Conservation (phyloP, 2,797 vertebrate species). For the Rousettus madagascariensis region DNA sequence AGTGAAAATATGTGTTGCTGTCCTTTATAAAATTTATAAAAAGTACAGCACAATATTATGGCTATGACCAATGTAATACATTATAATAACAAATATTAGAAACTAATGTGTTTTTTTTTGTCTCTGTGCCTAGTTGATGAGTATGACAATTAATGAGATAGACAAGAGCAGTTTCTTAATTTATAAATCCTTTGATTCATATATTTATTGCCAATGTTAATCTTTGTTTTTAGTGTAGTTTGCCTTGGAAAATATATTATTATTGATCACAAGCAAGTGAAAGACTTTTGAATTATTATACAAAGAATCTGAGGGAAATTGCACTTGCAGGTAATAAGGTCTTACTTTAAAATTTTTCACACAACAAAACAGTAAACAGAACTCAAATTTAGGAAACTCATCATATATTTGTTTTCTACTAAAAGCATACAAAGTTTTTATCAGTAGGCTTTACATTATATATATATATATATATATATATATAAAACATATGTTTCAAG, state of each 20-base stretch:
- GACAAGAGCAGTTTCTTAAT: not conserved
- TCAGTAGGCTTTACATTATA: not conserved
- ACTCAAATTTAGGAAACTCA: not conserved
- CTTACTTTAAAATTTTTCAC: constrained; percentile 4
- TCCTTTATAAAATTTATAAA: not conserved
- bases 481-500: not conserved
- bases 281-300: not conserved
- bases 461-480: not conserved
- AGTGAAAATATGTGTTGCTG: not conserved
- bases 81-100: not conserved
- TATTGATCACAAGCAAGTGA: not conserved
- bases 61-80: not conserved
- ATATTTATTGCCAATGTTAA: not conserved
- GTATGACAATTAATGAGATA: not conserved
- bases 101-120: not conserved
- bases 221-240: not conserved
- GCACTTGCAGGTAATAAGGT: not conserved
- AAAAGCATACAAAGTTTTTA: not conserved
- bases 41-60: not conserved
- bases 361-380: not conserved
- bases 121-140: not conserved
- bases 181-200: constrained; percentile 1
- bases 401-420: not conserved
- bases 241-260: not conserved
- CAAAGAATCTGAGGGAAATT: not conserved